Base-by-base conservation (phyloP, 37 sponge, comb jelly and placozoan genomes). In the Spongilla lacustris region DNA sequence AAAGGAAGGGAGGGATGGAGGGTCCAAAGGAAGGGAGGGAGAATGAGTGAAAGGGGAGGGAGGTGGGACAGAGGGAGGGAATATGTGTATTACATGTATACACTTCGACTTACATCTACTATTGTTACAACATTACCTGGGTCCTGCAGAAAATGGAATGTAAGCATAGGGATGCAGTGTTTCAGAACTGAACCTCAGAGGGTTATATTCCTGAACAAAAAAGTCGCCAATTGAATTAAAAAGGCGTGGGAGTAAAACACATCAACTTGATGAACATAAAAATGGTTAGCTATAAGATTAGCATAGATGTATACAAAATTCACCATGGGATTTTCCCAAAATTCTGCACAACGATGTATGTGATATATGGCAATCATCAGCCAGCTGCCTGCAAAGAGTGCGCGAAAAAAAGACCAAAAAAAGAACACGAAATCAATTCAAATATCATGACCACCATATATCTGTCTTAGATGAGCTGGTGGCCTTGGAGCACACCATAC, bases 81-180 rank as follows among this genome's bases (percentile, higher is more conserved):
- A 41, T 3, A 6, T 41, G 41, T 3, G 41, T 41, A 6, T 41
- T 41, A 41, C 41, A 6, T 41, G 6, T 6, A 41, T 41, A 41
- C 41, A 9, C 6, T 9, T 41, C 41, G 3, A 6, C 41, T 41
- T 41, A n/a, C n/a, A n/a, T n/a, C n/a, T n/a, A n/a, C n/a, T n/a
- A 3, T 41, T 41, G 6, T 9, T 41, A 6, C 3, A 41, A 9
- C 3, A 41, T 41, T 17, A 58, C 58, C 58, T 87, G 22, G 90
- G 88, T 41, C 96, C 93, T 68, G 93, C 96, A 68, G 96, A 95
- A 50, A 95, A 95, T 12, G 96, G 92, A 38, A 95, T 73, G 74
- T 89, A 96, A 49, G 88, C 85, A 79, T 82, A 95, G 19, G 87
- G 90, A 78, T 89, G 75, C 28, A 89, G 66, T 28, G 67, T 46